phyloP scores from a whole-genome alignment of 2,113 vertebrate genomes.

The Delphinapterus leucas region DNA sequence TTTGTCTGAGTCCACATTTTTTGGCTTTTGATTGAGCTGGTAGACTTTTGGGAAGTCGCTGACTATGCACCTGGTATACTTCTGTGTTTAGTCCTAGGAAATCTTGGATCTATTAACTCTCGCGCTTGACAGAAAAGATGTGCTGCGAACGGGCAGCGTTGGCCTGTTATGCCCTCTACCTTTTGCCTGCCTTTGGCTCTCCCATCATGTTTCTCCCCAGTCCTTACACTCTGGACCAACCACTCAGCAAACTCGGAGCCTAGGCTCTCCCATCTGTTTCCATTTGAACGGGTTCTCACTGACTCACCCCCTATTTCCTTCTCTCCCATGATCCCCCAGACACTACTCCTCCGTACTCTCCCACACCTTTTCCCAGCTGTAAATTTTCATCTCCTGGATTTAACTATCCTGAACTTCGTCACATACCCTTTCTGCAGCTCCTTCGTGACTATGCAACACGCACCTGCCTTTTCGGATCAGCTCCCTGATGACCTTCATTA shows the following conservation, averaged over 20 bases:
- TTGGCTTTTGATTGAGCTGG: neutral
- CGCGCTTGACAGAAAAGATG: neutral
- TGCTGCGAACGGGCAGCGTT: neutral
- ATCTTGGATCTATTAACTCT: neutral
- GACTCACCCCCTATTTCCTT: neutral
- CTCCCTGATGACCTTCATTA: neutral
- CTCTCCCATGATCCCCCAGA: neutral
- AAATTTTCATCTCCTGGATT: neutral
- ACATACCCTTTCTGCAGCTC: neutral
- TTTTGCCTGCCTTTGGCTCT: neutral
- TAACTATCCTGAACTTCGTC: neutral
- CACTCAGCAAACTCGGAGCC: neutral
- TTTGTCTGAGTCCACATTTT: neutral
- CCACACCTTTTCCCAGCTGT: neutral
- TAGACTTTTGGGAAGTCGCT: neutral
- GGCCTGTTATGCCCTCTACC: neutral
- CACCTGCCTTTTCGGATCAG: neutral
- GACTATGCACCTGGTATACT: neutral
- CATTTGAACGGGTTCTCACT: neutral
- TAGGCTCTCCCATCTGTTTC: neutral
- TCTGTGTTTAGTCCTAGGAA: neutral
- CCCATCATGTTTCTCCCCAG: accelerated
- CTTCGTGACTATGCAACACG: neutral
- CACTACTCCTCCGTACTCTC: neutral
- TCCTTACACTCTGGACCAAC: neutral